These are phyloP conservation scores for Nipponacmea schrenckii DNA, from an alignment of 2,888 invertebrate genomes.

Conservation along the genomic window DNA sequence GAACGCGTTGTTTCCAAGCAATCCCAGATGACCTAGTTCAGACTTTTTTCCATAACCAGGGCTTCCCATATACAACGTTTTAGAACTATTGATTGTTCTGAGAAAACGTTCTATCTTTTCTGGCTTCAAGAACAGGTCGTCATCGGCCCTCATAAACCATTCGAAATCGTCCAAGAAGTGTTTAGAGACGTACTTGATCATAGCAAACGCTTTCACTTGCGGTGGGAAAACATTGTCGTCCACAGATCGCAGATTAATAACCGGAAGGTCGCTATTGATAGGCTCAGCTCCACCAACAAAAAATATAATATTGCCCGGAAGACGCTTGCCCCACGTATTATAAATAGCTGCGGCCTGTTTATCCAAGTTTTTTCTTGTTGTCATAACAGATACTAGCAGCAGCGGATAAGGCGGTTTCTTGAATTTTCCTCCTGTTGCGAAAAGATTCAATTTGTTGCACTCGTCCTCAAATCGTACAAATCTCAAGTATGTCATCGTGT, in stretches of 20 bases:
- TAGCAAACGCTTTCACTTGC: slow-evolving; percentile 95
- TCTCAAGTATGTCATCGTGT: too few species aligned
- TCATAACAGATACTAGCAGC: slow-evolving; percentile 74
- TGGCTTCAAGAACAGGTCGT: slow-evolving; percentile 92
- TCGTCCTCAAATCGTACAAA: too few species aligned
- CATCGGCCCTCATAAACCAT: slow-evolving; percentile 97
- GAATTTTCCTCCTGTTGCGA: background rate
- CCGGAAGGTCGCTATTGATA: slow-evolving; percentile 80
- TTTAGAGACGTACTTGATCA: slow-evolving; percentile 88
- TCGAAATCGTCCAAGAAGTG: slow-evolving; percentile 78
- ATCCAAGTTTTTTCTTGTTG: slow-evolving; percentile 88
- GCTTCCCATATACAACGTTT: slow-evolving; percentile 82
- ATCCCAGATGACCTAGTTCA: slow-evolving; percentile 86
- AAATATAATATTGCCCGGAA: slow-evolving; percentile 89
- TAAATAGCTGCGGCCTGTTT: slow-evolving; percentile 89
- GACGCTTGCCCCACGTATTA: slow-evolving; percentile 89
- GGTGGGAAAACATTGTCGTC: slow-evolving; percentile 98
- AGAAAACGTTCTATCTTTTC: slow-evolving; percentile 83
- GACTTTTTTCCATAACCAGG: slow-evolving; percentile 71
- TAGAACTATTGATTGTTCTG: slow-evolving; percentile 85
- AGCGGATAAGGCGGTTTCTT: background rate
- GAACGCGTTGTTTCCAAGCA: slow-evolving; percentile 83
- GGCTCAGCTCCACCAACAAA: slow-evolving; percentile 74
- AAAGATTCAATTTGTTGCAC: too few species aligned
- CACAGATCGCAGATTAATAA: slow-evolving; percentile 75